Conservation (phyloP, 2,888 invertebrate genomes). For the Drosophila acutilabella region DNA sequence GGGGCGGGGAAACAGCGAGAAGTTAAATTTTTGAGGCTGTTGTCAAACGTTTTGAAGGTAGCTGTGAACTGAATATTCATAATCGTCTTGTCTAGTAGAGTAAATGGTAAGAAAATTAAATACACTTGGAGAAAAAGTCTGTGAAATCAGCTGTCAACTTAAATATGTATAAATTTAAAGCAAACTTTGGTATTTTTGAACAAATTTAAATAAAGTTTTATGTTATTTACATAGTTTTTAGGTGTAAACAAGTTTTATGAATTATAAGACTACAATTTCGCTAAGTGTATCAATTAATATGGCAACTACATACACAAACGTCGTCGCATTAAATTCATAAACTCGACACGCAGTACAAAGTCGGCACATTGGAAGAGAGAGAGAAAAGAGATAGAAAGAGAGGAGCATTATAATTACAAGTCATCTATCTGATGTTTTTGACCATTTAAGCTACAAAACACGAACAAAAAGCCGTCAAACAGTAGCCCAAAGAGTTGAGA, state of each 20-base stretch:
- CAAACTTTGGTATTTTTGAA: no score
- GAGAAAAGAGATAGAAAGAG: conserved; percentile 5
- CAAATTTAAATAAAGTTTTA: no score
- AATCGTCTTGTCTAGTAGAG: conserved; percentile 45
- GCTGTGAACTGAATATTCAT: conserved; percentile 67
- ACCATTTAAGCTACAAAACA: conserved; percentile 75
- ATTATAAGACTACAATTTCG: conserved; percentile 19
- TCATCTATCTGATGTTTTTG: conserved; percentile 79
- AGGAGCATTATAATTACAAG: conserved; percentile 73
- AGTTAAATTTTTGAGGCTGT: conserved; percentile 29
- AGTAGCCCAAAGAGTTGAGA: conserved; percentile 51
- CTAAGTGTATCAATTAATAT: conserved; percentile 61
- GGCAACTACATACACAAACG: conserved; percentile 35
- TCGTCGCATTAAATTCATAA: conserved; percentile 42
- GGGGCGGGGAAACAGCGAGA: background rate
- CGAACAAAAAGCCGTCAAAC: conserved; percentile 51
- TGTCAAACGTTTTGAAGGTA: conserved; percentile 45
- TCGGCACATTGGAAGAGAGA: conserved; percentile 14
- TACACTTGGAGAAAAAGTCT: conserved; percentile 43
- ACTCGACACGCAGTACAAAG: conserved; percentile 25
- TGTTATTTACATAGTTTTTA: no score
- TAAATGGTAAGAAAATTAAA: background rate
- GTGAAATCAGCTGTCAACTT: no score
- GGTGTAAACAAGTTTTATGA: no score
- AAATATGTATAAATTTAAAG: no score